Base-by-base conservation (phyloP, 23 tunicate genomes). In the Clavelina lepadiformis region DNA sequence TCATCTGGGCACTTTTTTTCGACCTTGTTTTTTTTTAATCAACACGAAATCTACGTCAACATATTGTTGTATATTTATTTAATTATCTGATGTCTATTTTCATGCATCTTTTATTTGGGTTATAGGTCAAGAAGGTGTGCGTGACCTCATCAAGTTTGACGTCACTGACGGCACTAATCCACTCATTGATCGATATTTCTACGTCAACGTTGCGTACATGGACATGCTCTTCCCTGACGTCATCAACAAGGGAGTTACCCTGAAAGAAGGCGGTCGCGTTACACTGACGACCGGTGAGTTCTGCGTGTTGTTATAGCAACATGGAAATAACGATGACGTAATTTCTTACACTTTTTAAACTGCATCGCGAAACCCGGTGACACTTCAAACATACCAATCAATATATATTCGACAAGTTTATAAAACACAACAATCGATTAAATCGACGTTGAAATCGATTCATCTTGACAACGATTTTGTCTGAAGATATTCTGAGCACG, bases 181-280 rank as follows among this genome's bases (percentile, higher is more conserved):
- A 3, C 94, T 93, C 54, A 93, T 93, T 51, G 98, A 93, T 52
- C 82, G 98, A n/a, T 83, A 93, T 49, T 93, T 93, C 61, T 93
- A 74, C 79, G 68, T 93, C 60, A 79, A 74, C 72, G 76, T 93
- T 23, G 98, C 81, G 20, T 69, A 73, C 68, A 79, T 84, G 65
- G 98, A 93, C 65, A 85, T 77, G 82, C 74, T 68, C 22, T 85
- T 77, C 79, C 98, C 98, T 38, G 70, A 70, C 61, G 88, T 93
- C 69, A 60, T 84, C 64, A 93, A 93, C 88, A 85, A 93, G 46
- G 98, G 98, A 11, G 87, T 93, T 7, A 84, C 93, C 21, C 51
- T 93, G 60, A 84, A 84, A 35, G 98, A 93, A 79, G 94, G 93
- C 22, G 94, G 93, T 7, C 79, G 83, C 58, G 88, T 74, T 33